Evolutionary conservation across 2,888 invertebrate genomes (phyloP).

Genomic region (Harpalus rufipes): DNA sequence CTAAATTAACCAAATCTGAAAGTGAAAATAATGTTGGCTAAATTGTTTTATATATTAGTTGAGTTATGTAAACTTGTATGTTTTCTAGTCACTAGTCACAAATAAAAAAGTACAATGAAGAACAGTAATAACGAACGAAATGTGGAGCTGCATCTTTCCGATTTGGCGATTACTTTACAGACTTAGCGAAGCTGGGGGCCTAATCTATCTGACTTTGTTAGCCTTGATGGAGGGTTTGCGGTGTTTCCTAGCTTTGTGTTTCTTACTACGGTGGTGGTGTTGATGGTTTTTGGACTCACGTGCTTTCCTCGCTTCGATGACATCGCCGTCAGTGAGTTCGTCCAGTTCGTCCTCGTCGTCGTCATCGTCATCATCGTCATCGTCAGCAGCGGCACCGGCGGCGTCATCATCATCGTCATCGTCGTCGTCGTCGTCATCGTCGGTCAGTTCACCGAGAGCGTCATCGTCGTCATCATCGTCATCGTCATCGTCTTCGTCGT

Average conservation of each 20-base stretch:
- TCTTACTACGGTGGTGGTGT: constrained; percentile 72
- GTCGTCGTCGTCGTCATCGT: constrained; percentile 79
- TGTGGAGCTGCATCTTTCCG: neutral
- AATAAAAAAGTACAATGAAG: too few species aligned
- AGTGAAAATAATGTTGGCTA: too few species aligned
- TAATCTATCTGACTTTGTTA: constrained; percentile 78
- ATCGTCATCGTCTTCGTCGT: constrained; percentile 76
- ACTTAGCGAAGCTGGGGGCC: constrained; percentile 7
- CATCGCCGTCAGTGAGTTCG: constrained; percentile 83
- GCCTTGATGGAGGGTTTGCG: constrained; percentile 77
- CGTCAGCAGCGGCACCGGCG: constrained; percentile 82
- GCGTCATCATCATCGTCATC: constrained; percentile 82
- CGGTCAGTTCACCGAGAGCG: constrained; percentile 76
- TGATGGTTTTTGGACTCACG: constrained; percentile 89
- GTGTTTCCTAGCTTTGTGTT: constrained; percentile 68
- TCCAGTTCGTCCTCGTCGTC: constrained; percentile 85
- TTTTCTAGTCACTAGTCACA: too few species aligned
- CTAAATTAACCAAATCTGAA: too few species aligned
- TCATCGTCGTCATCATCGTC: constrained; percentile 76
- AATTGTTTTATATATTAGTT: too few species aligned
- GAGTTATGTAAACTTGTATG: too few species aligned
- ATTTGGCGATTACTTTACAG: constrained; percentile 42
- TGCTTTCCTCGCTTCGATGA: constrained; percentile 86
- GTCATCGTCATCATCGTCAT: constrained; percentile 83
- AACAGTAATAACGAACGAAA: neutral